These are phyloP conservation scores for Trochalopteron elliotii DNA, from an alignment of 2,113 vertebrate species.

Conservation along the genomic window DNA sequence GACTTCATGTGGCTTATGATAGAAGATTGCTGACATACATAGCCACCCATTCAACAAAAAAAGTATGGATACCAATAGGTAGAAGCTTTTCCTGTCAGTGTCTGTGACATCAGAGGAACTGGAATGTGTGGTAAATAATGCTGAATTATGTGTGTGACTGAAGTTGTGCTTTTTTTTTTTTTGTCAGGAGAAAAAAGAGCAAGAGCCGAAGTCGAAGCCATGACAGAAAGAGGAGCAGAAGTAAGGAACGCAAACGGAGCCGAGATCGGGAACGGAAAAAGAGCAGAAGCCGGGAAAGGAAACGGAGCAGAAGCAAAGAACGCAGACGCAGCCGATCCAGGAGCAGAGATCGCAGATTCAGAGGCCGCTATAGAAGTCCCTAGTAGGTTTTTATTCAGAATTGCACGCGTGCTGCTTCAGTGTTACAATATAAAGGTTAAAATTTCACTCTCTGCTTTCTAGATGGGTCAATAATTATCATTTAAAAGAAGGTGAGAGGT, in stretches of 20 bases:
- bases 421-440: background rate
- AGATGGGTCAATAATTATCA: background rate
- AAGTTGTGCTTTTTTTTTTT: background rate
- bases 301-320: constrained; percentile 88
- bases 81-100: rapidly evolving
- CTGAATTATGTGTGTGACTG: background rate
- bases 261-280: constrained; percentile 84
- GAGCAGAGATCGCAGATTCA: constrained; percentile 85
- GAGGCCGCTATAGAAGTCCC: constrained; percentile 89
- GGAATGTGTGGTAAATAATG: background rate
- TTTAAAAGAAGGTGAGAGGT: background rate
- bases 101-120: background rate
- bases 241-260: constrained; percentile 88
- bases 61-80: no score
- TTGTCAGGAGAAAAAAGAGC: constrained; percentile 91
- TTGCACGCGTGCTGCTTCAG: background rate
- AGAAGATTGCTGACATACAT: background rate
- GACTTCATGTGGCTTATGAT: background rate
- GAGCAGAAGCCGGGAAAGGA: constrained; percentile 87
- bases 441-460: background rate
- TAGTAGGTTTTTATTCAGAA: constrained; percentile 79
- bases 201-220: constrained; percentile 89
- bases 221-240: constrained; percentile 87
- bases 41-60: background rate
- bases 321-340: constrained; percentile 86